These are phyloP conservation scores for Plodia interpunctella DNA, from an alignment of 1,140 invertebrate genomes.

Conservation along the genomic window DNA sequence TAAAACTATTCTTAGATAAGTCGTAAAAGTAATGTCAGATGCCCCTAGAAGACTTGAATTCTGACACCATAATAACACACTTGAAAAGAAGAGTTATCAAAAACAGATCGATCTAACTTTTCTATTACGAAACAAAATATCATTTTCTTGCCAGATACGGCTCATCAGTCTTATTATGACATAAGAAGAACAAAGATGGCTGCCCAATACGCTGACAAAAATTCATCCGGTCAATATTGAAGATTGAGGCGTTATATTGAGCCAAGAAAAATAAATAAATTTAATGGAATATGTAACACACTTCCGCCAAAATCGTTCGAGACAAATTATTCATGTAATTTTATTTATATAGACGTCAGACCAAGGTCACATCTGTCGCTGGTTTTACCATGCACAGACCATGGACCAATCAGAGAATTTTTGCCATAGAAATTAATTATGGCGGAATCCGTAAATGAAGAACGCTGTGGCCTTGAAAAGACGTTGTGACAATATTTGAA, in stretches of 20 bases:
- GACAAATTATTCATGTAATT: slow-evolving; percentile 1
- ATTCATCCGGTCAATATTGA: neutral
- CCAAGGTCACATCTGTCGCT: neutral
- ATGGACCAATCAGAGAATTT: neutral
- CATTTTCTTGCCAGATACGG: neutral
- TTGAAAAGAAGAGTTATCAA: no score
- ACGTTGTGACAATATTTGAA: neutral
- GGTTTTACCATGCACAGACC: neutral
- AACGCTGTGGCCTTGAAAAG: neutral
- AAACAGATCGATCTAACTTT: neutral
- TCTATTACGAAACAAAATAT: neutral
- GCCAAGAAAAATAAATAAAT: neutral
- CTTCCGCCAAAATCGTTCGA: neutral
- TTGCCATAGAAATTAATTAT: slow-evolving; percentile 3
- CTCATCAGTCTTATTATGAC: neutral
- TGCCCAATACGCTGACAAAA: neutral
- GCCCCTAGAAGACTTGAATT: no score
- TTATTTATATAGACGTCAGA: slow-evolving; percentile 6
- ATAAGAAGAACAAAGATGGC: neutral
- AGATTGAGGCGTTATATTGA: neutral
- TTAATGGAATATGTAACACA: neutral
- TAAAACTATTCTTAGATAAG: no score
- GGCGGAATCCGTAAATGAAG: neutral
- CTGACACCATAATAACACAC: no score
- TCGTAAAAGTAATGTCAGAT: no score